A percentile compares a stretch with the other conserved stretches of the same genome.
Evolutionary conservation across 2,888 invertebrate species (phyloP).

Genomic region (Pristionchus maxplancki): DNA sequence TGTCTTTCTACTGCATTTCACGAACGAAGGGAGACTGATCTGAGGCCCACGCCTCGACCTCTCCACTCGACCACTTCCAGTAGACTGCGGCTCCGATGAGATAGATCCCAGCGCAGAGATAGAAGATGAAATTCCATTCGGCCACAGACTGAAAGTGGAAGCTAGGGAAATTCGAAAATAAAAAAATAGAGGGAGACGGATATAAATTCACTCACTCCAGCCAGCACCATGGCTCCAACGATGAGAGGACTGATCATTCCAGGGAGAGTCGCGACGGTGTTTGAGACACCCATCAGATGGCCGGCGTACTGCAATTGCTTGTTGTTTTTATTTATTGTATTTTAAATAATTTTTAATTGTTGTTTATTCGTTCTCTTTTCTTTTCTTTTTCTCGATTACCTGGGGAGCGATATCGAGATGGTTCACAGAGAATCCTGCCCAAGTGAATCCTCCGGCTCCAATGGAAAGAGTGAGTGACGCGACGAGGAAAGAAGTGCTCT

Average conservation of each 20-base stretch:
- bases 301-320: constrained; percentile 84
- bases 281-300: constrained; percentile 92
- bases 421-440: constrained; percentile 88
- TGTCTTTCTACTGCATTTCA: constrained; percentile 59
- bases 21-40: constrained; percentile 66
- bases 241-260: constrained; percentile 92
- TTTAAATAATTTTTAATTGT: background rate
- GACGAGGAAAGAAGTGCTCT: constrained; percentile 84
- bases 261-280: constrained; percentile 91
- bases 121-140: constrained; percentile 91
- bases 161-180: too few relatives aligned
- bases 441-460: constrained; percentile 91
- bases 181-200: background rate
- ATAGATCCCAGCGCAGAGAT: constrained; percentile 89
- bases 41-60: constrained; percentile 86
- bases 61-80: constrained; percentile 87
- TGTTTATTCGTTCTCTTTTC: background rate
- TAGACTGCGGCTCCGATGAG: constrained; percentile 89
- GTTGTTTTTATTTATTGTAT: background rate
- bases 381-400: constrained; percentile 61
- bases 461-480: constrained; percentile 90
- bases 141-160: constrained; percentile 82
- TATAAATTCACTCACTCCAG: constrained; percentile 82
- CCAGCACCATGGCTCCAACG: constrained; percentile 86
- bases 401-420: constrained; percentile 93